These are phyloP conservation scores for Callopanchax toddi DNA, from an alignment of 2,113 vertebrate genomes.

Conservation along the genomic window DNA sequence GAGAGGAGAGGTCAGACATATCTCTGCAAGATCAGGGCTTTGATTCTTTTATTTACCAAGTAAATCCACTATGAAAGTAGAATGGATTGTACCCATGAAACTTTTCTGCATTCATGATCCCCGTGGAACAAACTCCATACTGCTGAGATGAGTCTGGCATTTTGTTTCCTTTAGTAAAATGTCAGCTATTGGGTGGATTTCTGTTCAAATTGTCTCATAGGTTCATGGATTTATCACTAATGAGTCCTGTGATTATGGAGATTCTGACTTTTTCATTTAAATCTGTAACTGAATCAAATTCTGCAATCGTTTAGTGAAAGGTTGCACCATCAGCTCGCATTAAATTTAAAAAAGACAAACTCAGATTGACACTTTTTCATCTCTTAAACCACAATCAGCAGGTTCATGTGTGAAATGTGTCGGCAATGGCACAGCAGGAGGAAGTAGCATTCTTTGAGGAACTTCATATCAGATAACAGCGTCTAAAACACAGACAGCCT, in stretches of 20 bases:
- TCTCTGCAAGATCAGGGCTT: background rate
- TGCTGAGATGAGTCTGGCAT: background rate
- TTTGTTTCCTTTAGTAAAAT: background rate
- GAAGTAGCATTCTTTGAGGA: too few species aligned
- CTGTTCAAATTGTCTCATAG: background rate
- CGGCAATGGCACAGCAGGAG: too few species aligned
- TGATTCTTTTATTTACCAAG: background rate
- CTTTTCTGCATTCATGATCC: background rate
- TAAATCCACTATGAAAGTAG: background rate
- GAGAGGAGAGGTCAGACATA: constrained; percentile 20
- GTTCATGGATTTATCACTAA: background rate
- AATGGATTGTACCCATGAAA: background rate
- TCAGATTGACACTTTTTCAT: too few species aligned
- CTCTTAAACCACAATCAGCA: too few species aligned
- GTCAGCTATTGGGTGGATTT: background rate
- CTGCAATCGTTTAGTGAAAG: too few species aligned
- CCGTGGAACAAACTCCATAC: background rate
- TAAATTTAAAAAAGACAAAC: too few species aligned
- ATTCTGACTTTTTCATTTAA: background rate
- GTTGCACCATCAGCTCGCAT: too few species aligned
- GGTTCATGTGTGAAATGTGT: too few species aligned
- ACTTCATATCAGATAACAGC: too few species aligned
- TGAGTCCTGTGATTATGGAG: background rate
- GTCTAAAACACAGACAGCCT: too few species aligned
- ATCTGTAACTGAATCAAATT: background rate